Percentiles rank a stretch among this genome's conserved stretches.
These are phyloP conservation scores for Tympanuchus pallidicinctus DNA, from an alignment of 2,113 vertebrate genomes.

Conservation along the genomic window DNA sequence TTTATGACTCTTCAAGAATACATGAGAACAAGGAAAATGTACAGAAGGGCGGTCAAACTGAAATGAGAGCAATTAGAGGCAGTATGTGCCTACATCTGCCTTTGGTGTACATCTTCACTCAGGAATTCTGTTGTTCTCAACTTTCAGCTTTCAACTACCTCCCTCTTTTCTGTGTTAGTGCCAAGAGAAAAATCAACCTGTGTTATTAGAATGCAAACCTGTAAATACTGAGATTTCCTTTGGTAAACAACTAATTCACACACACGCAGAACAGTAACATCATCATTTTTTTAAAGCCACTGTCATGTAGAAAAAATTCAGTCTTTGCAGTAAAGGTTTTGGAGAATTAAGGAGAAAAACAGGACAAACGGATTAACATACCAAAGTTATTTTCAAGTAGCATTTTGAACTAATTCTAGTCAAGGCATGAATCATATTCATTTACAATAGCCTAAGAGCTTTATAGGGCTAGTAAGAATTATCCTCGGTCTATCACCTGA, in stretches of 20 bases:
- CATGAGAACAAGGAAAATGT: constrained; percentile 53
- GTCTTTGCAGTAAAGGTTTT: background rate
- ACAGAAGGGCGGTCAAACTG: constrained; percentile 34
- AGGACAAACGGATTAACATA: background rate
- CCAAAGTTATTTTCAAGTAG: background rate
- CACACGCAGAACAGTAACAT: background rate
- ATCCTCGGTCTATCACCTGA: background rate
- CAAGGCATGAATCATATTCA: background rate
- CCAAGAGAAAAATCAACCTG: constrained; percentile 3
- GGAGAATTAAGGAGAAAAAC: background rate
- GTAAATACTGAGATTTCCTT: background rate
- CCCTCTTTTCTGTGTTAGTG: background rate
- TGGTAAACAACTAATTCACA: background rate
- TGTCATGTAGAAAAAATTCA: background rate
- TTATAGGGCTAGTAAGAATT: constrained; percentile 2
- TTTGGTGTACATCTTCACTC: constrained; percentile 46
- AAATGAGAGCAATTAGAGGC: constrained; percentile 57
- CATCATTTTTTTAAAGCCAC: rapidly evolving
- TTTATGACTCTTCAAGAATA: constrained; percentile 47
- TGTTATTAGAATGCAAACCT: background rate
- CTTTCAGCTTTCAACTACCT: background rate
- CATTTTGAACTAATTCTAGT: background rate
- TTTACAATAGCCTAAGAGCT: background rate
- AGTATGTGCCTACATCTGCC: constrained; percentile 56
- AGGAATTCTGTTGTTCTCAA: constrained; percentile 51